These are phyloP conservation scores for Aplodontia rufa DNA, from an alignment of 2,113 vertebrate genomes.

Conservation along the genomic window DNA sequence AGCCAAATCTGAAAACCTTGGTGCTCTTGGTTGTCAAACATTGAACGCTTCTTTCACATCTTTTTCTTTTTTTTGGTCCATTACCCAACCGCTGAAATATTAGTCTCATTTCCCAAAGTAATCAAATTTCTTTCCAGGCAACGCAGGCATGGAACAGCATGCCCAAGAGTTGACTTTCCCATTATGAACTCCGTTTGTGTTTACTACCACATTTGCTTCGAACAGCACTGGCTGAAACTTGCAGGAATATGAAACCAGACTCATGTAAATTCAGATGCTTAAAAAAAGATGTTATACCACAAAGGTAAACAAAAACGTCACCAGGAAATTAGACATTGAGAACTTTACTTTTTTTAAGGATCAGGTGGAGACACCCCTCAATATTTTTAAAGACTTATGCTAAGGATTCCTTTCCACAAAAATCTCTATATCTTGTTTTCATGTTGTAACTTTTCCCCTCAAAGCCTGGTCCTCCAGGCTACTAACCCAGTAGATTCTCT, in stretches of 20 bases:
- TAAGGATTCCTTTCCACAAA: background rate
- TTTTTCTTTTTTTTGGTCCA: background rate
- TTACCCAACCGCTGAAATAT: background rate
- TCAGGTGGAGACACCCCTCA: background rate
- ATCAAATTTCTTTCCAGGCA: conserved; percentile 43
- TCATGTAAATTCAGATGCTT: conserved; percentile 35
- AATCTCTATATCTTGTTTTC: background rate
- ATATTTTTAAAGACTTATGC: background rate
- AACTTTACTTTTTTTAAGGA: background rate
- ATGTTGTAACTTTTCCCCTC: background rate
- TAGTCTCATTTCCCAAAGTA: conserved; percentile 28
- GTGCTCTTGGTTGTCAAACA: background rate
- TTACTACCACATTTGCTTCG: conserved; percentile 58
- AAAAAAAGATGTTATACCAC: background rate
- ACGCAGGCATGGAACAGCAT: background rate
- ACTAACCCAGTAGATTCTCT: background rate
- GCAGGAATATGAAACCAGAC: background rate
- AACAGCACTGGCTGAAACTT: background rate
- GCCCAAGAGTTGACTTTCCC: conserved; percentile 15
- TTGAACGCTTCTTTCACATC: too few relatives aligned
- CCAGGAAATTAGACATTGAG: background rate
- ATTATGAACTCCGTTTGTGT: background rate
- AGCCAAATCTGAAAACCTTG: background rate
- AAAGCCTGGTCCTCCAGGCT: background rate
- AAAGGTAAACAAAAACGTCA: conserved; percentile 6